Evolutionary conservation across 2,888 invertebrate genomes (phyloP).

Genomic region (Pammene fasciana): DNA sequence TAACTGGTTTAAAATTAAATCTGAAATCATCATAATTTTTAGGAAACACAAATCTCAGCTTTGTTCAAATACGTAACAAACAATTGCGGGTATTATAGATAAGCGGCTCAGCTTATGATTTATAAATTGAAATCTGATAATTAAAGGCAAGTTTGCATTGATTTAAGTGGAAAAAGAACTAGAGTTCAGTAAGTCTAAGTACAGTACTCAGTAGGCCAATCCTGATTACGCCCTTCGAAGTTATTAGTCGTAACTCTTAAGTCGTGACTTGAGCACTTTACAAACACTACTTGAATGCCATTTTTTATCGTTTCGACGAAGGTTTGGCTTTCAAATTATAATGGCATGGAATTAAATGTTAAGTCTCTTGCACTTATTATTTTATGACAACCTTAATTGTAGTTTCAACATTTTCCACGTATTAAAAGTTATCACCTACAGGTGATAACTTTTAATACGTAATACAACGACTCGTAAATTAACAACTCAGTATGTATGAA

Average conservation of each 20-base stretch:
- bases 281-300: constrained; percentile 21
- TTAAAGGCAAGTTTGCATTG: too few species aligned
- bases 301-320: constrained; percentile 27
- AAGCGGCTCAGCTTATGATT: too few species aligned
- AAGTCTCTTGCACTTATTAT: constrained; percentile 22
- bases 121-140: too few species aligned
- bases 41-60: too few species aligned
- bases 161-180: too few species aligned
- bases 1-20: too few species aligned
- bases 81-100: too few species aligned
- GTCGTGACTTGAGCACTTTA: constrained; percentile 24
- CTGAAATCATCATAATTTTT: too few species aligned
- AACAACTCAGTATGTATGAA: not conserved
- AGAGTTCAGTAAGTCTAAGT: not conserved
- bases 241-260: constrained; percentile 1
- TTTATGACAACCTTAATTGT: constrained; percentile 23
- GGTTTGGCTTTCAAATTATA: constrained; percentile 25
- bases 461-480: constrained; percentile 9
- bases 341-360: constrained; percentile 24
- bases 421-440: constrained; percentile 7
- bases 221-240: not conserved
- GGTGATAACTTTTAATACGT: constrained; percentile 5
- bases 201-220: not conserved
- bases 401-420: constrained; percentile 4
- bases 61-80: too few species aligned